Evolutionary conservation across 2,888 invertebrate species (phyloP).

Genomic region (Automeris io): DNA sequence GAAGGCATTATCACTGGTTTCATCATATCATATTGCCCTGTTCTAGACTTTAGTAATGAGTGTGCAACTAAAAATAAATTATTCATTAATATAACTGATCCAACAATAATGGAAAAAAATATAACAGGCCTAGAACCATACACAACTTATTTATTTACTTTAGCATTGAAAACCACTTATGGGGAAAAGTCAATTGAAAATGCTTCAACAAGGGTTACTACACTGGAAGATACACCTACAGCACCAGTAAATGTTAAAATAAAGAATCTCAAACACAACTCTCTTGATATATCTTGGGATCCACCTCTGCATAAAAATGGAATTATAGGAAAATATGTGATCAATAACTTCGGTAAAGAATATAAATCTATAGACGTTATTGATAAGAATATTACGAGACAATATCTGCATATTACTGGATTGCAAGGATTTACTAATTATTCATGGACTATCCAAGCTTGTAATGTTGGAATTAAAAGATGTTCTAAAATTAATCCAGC

Average conservation of each 20-base stretch:
- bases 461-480: slow-evolving; percentile 74
- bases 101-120: slow-evolving; percentile 69
- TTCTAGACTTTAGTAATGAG: slow-evolving; percentile 64
- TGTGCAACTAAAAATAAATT: slow-evolving; percentile 70
- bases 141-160: slow-evolving; percentile 83
- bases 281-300: slow-evolving; percentile 80
- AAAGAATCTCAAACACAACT: slow-evolving; percentile 77
- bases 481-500: slow-evolving; percentile 77
- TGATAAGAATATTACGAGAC: slow-evolving; percentile 36
- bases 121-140: slow-evolving; percentile 83
- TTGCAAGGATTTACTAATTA: slow-evolving; percentile 82
- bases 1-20: slow-evolving; percentile 85
- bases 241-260: slow-evolving; percentile 79
- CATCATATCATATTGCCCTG: slow-evolving; percentile 85
- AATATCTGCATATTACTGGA: slow-evolving; percentile 36
- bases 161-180: slow-evolving; percentile 77
- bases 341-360: slow-evolving; percentile 65
- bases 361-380: slow-evolving; percentile 34
- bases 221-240: slow-evolving; percentile 81
- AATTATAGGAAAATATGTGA: slow-evolving; percentile 80
- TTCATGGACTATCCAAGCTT: slow-evolving; percentile 82
- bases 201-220: slow-evolving; percentile 80
- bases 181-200: slow-evolving; percentile 57
- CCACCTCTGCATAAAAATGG: slow-evolving; percentile 86
- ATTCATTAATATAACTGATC: slow-evolving; percentile 50